Conservation (phyloP, 2,888 invertebrate species). For the Phlogophora meticulosa region DNA sequence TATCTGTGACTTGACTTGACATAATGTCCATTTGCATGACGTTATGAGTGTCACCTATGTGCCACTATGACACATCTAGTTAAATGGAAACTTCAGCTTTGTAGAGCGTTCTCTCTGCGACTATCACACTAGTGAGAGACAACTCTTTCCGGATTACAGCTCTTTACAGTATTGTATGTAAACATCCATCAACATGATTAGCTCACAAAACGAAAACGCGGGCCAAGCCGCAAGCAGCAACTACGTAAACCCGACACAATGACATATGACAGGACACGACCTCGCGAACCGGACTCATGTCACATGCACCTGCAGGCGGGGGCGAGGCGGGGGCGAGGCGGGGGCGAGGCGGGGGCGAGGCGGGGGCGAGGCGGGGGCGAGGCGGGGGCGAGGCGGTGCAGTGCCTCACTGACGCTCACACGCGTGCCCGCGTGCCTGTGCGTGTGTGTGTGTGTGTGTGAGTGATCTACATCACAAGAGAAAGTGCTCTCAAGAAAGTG, state of each 20-base stretch:
- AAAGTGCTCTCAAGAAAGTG: conserved; percentile 66
- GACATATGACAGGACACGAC: conserved; percentile 22
- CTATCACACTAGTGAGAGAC: neutral
- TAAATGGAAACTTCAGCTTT: neutral
- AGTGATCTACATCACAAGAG: conserved; percentile 54
- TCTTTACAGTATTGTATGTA: neutral
- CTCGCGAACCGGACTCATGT: conserved; percentile 32
- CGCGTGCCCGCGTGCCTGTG: neutral
- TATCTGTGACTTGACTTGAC: too few species aligned
- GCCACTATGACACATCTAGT: too few species aligned
- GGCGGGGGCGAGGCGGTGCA: too few species aligned
- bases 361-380: too few species aligned
- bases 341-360: too few species aligned
- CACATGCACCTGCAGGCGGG: conserved; percentile 13
- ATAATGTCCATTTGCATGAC: too few species aligned
- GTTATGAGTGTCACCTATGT: too few species aligned
- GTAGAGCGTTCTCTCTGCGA: neutral
- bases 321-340: too few species aligned
- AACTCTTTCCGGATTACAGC: neutral
- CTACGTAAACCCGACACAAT: neutral
- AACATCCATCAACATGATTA: neutral
- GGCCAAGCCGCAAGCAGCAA: neutral
- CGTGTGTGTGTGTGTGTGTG: conserved; percentile 11
- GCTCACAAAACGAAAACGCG: neutral
- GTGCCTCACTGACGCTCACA: neutral